These are phyloP conservation scores for Lasioglossum zephyrum DNA, from an alignment of 2,888 invertebrate species.

Conservation along the genomic window DNA sequence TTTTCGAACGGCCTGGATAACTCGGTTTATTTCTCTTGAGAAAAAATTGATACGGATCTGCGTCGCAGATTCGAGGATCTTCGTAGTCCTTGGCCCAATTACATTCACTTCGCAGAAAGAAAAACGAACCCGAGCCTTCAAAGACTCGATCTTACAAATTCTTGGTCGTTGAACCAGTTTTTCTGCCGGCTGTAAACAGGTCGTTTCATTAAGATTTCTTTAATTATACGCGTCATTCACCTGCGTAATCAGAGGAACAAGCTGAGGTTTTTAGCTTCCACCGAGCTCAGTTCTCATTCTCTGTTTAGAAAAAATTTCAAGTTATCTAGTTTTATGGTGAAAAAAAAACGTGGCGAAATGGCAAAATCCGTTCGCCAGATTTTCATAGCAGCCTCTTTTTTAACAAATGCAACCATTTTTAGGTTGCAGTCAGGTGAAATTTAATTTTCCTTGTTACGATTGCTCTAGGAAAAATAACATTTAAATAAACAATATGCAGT, in stretches of 20 bases:
- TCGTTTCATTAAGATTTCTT: conserved; percentile 4
- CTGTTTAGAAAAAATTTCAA: not conserved
- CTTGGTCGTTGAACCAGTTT: not conserved
- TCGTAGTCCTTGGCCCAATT: not conserved
- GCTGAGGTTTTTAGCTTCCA: not conserved
- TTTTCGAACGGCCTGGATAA: not conserved
- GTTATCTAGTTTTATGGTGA: too few species aligned
- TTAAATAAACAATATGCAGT: too few species aligned
- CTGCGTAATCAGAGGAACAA: not conserved
- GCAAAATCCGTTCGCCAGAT: too few species aligned
- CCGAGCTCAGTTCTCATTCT: not conserved
- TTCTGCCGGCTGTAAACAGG: not conserved
- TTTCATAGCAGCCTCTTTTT: too few species aligned
- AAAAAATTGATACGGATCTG: conserved; percentile 4
- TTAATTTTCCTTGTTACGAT: not conserved
- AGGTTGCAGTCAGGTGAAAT: too few species aligned
- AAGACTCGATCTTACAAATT: not conserved
- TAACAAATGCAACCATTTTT: too few species aligned
- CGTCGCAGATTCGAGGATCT: not conserved
- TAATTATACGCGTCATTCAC: not conserved
- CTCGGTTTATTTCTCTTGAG: not conserved
- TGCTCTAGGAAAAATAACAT: not conserved
- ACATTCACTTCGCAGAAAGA: not conserved
- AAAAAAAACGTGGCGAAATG: too few species aligned
- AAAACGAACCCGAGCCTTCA: not conserved